These are phyloP conservation scores for Cariama cristata DNA, from an alignment of 2,113 vertebrate species.

Conservation along the genomic window DNA sequence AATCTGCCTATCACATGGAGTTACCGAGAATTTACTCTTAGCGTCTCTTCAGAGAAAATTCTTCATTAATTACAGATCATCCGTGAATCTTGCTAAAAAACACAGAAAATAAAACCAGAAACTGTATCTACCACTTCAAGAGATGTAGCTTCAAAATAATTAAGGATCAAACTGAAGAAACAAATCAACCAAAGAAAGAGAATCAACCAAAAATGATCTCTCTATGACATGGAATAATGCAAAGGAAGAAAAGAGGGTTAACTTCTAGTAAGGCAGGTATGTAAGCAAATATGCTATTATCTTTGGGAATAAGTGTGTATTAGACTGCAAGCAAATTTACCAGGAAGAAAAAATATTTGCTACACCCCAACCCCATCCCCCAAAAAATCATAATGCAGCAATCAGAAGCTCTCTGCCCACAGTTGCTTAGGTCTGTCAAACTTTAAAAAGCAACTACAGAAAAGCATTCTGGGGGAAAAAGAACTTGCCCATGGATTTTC, in stretches of 20 bases:
- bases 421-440: not conserved
- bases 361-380: accelerated
- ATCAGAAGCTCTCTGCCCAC: not conserved
- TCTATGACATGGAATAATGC: not conserved
- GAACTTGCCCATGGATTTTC: not conserved
- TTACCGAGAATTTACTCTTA: constrained; percentile 14
- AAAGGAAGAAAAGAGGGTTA: not conserved
- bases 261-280: not conserved
- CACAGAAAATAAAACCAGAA: constrained; percentile 12
- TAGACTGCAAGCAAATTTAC: not conserved
- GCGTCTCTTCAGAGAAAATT: constrained; percentile 46
- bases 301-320: not conserved
- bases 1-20: constrained; percentile 9
- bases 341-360: not conserved
- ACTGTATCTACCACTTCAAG: not conserved
- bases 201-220: not conserved
- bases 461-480: not conserved
- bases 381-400: not conserved
- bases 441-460: not conserved
- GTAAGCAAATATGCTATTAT: not conserved
- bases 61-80: constrained; percentile 55
- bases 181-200: not conserved
- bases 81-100: not conserved
- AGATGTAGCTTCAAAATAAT: not conserved
- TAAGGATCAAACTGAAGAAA: not conserved